These are phyloP conservation scores for Andrena bicolor DNA, from an alignment of 2,888 invertebrate species.

Conservation along the genomic window DNA sequence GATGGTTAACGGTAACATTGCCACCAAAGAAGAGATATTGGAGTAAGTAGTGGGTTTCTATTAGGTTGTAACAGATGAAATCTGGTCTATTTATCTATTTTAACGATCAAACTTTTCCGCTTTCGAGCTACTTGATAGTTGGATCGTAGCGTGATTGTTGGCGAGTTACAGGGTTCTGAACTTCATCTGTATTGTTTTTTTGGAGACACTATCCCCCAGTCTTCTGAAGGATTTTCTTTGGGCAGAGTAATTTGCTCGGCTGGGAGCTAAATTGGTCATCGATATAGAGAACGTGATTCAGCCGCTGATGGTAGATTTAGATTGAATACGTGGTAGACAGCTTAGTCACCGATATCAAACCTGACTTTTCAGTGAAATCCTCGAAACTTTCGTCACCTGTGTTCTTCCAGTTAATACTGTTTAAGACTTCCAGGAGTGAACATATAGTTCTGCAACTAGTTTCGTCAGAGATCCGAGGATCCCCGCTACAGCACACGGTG, in stretches of 20 bases:
- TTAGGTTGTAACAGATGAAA: background rate
- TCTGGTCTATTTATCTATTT: background rate
- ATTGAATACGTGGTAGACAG: background rate
- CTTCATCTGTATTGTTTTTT: background rate
- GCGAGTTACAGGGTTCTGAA: background rate
- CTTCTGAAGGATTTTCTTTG: no score
- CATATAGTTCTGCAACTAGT: background rate
- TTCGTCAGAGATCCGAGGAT: background rate
- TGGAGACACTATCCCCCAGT: background rate
- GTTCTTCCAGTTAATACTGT: background rate
- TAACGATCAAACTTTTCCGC: no score
- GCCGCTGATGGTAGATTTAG: conserved; percentile 11
- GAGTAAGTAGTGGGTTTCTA: conserved; percentile 87
- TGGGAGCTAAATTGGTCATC: background rate
- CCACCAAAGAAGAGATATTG: conserved; percentile 96
- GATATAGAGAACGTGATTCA: conserved; percentile 2
- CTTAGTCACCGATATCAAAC: background rate
- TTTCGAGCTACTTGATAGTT: no score
- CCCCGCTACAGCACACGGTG: no score
- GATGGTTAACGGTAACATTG: conserved; percentile 98
- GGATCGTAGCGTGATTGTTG: background rate
- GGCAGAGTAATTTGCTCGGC: no score
- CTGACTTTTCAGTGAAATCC: no score
- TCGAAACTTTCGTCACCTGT: background rate
- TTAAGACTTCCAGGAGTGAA: background rate